Conservation (phyloP, 2,888 invertebrate genomes). For the Cactoblastis cactorum region DNA sequence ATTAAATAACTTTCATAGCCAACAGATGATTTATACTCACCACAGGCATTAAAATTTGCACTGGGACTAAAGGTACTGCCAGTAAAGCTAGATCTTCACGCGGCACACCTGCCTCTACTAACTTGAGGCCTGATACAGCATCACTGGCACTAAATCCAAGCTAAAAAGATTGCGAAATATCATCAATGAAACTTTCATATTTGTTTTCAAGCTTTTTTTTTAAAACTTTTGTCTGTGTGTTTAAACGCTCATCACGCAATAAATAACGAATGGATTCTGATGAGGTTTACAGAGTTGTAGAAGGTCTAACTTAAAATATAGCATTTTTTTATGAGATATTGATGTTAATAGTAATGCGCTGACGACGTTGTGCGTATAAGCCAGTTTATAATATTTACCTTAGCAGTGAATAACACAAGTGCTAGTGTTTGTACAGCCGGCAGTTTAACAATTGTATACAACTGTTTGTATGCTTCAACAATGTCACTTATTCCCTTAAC, state of each 20-base stretch:
- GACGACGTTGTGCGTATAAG: too few relatives aligned
- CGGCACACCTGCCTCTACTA: constrained; percentile 97
- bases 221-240: too few relatives aligned
- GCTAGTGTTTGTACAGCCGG: constrained; percentile 89
- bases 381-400: constrained; percentile 75
- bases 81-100: constrained; percentile 96
- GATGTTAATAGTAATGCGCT: too few relatives aligned
- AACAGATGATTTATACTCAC: too few relatives aligned
- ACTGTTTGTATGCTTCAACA: constrained; percentile 87
- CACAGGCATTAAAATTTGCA: constrained; percentile 95
- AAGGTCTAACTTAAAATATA: too few relatives aligned
- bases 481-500: constrained; percentile 63
- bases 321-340: too few relatives aligned
- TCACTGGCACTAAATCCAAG: constrained; percentile 97
- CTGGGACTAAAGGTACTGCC: constrained; percentile 94
- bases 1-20: too few relatives aligned
- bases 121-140: constrained; percentile 94
- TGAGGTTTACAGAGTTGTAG: too few relatives aligned
- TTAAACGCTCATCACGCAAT: too few relatives aligned
- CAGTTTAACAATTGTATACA: constrained; percentile 90
- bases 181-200: too few relatives aligned
- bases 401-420: constrained; percentile 91
- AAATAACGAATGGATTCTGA: too few relatives aligned
- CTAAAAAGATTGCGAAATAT: constrained; percentile 70
- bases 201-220: too few relatives aligned